phyloP scores from a whole-genome alignment of 2,113 vertebrate genomes.

The Vimba vimba region DNA sequence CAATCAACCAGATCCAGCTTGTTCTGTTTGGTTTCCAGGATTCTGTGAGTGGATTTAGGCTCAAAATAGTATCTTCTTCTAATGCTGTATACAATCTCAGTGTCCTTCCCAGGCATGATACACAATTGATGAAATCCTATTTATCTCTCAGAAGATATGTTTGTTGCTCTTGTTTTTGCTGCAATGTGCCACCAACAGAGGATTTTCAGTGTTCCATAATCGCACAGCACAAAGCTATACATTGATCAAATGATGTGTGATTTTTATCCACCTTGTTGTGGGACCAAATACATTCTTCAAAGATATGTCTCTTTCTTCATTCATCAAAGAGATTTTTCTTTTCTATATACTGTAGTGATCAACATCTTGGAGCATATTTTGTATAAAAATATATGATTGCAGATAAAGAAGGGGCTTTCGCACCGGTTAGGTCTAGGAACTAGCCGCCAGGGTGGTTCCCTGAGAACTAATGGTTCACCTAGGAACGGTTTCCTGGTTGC shows the following conservation, averaged over 20 bases:
- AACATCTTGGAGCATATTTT: neutral
- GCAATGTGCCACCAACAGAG: too few relatives aligned
- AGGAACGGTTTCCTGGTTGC: too few relatives aligned
- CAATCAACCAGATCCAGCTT: conserved; percentile 93
- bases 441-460: too few relatives aligned
- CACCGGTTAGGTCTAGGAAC: too few relatives aligned
- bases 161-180: too few relatives aligned
- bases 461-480: too few relatives aligned
- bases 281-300: neutral
- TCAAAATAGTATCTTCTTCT: neutral
- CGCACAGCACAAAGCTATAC: too few relatives aligned
- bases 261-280: too few relatives aligned
- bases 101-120: neutral
- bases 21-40: conserved; percentile 95
- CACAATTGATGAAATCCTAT: neutral
- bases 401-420: neutral
- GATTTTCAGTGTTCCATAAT: too few relatives aligned
- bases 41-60: conserved; percentile 76
- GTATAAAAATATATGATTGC: too few relatives aligned
- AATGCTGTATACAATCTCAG: neutral
- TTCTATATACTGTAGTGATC: neutral
- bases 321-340: neutral
- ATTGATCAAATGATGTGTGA: too few relatives aligned
- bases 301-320: too few relatives aligned
- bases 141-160: neutral